Evolutionary conservation across 2,888 invertebrate genomes (phyloP).

Genomic region (Phengaris arion): DNA sequence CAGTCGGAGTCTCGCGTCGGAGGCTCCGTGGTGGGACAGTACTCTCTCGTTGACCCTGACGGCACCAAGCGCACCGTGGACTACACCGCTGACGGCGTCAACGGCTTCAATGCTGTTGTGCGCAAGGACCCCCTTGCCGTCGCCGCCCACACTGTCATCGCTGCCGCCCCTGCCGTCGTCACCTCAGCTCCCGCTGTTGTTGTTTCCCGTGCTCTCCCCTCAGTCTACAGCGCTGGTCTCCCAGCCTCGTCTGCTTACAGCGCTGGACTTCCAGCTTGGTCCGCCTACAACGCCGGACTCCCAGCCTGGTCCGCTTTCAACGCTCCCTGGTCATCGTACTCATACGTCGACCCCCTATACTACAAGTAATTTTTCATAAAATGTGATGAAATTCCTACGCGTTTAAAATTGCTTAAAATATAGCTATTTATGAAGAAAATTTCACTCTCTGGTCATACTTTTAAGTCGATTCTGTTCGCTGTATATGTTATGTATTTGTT

Average conservation of each 20-base stretch:
- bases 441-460: not conserved
- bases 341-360: slow-evolving; percentile 18
- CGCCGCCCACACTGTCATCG: slow-evolving; percentile 32
- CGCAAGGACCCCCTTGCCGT: slow-evolving; percentile 66
- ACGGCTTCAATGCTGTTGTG: slow-evolving; percentile 79
- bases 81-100: slow-evolving; percentile 73
- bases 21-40: slow-evolving; percentile 73
- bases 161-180: slow-evolving; percentile 35
- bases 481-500: not conserved
- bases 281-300: slow-evolving; percentile 31
- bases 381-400: not conserved
- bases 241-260: too few species aligned
- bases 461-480: not conserved
- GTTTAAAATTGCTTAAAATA: not conserved
- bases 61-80: slow-evolving; percentile 77
- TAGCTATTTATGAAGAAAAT: not conserved
- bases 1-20: slow-evolving; percentile 74
- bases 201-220: slow-evolving; percentile 41
- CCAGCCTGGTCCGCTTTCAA: slow-evolving; percentile 35
- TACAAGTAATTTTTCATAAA: slow-evolving; percentile 3
- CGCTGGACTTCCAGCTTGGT: too few species aligned
- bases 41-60: slow-evolving; percentile 75
- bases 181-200: slow-evolving; percentile 45
- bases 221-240: slow-evolving; percentile 37
- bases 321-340: not conserved